Conservation (phyloP, 53 echinoderm and acorn worm species). For the Temnopleurus reevesii region DNA sequence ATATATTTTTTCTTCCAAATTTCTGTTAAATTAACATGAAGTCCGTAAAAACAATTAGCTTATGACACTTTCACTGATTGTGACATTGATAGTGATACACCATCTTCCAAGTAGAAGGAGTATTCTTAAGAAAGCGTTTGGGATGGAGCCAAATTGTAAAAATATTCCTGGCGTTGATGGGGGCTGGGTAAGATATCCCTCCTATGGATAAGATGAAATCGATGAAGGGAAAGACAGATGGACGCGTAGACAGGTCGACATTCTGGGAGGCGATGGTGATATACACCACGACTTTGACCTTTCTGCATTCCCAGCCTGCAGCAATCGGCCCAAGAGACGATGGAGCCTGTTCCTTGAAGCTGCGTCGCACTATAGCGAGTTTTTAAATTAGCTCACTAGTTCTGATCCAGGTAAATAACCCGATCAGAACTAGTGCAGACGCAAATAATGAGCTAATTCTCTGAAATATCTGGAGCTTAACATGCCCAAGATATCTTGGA, state of each 20-base stretch:
- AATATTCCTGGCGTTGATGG: background rate
- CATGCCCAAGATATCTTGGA: too few relatives aligned
- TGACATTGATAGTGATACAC: background rate
- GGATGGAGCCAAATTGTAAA: background rate
- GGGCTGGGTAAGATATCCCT: background rate
- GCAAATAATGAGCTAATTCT: too few relatives aligned
- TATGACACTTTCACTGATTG: background rate
- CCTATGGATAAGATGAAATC: too few relatives aligned
- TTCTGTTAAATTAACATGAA: too few relatives aligned
- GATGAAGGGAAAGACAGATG: background rate
- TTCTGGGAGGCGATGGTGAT: background rate
- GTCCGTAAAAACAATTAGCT: too few relatives aligned
- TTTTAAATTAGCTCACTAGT: too few relatives aligned
- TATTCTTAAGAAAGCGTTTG: background rate
- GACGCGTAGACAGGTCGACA: too few relatives aligned
- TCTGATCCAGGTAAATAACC: too few relatives aligned
- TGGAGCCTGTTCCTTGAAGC: background rate
- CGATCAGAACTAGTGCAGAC: too few relatives aligned
- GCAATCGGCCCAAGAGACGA: background rate
- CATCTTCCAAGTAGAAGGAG: background rate
- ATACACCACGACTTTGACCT: background rate
- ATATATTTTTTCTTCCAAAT: too few relatives aligned
- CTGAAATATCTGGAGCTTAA: too few relatives aligned
- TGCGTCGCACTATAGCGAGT: too few relatives aligned
- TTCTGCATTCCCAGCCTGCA: background rate